Percentiles rank a stretch among this genome's conserved stretches.
Conservation (phyloP, 2,888 invertebrate genomes). For the Hirtodrosophila duncani region DNA sequence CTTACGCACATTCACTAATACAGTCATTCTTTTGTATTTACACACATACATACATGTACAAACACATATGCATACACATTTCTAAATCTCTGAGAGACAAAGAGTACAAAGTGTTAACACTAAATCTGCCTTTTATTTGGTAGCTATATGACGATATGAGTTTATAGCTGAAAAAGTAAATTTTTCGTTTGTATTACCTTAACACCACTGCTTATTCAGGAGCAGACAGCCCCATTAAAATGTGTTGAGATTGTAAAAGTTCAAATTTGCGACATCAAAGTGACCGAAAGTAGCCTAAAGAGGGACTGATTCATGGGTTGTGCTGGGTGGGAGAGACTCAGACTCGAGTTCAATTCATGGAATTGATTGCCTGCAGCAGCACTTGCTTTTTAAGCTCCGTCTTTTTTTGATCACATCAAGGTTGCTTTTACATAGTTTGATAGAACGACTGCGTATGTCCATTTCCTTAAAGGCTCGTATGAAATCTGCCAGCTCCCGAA, state of each 20-base stretch:
- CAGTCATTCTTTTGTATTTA: no score
- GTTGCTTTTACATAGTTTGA: constrained; percentile 97
- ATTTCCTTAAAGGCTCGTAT: constrained; percentile 99
- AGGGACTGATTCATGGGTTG: neutral
- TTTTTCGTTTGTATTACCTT: constrained; percentile 32
- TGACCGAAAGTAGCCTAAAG: constrained; percentile 56
- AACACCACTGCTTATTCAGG: constrained; percentile 31
- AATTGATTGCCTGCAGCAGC: constrained; percentile 81
- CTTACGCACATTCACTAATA: no score
- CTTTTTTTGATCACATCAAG: constrained; percentile 94
- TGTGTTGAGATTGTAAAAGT: constrained; percentile 21
- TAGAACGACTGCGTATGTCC: constrained; percentile 99
- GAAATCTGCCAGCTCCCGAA: constrained; percentile 98
- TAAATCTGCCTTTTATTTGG: no score
- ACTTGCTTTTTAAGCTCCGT: constrained; percentile 97
- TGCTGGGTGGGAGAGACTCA: neutral
- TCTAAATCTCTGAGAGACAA: no score
- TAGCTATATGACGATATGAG: no score
- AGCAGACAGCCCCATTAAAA: constrained; percentile 37
- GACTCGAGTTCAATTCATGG: constrained; percentile 40
- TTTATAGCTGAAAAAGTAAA: no score
- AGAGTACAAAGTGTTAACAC: no score
- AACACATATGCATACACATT: no score
- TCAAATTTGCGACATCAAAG: constrained; percentile 51
- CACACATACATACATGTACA: no score